Percentiles rank a stretch among this genome's conserved stretches.
Evolutionary conservation across 2,888 invertebrate genomes (phyloP).

Genomic region (Cerastis rubricosa): DNA sequence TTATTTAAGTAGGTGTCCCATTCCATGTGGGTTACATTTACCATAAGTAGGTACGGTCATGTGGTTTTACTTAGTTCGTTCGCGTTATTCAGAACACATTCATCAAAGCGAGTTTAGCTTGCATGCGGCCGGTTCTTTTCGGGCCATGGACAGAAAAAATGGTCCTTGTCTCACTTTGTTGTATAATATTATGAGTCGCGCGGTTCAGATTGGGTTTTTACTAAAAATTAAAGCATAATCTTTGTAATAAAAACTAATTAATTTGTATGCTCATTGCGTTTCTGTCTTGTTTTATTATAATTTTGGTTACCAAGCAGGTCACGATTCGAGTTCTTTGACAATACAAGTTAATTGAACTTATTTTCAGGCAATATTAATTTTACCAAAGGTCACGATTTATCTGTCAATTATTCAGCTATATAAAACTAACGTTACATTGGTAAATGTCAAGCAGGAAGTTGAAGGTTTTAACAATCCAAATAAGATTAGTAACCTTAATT

Average conservation of each 20-base stretch:
- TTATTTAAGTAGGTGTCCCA: neutral
- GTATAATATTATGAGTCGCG: conserved; percentile 49
- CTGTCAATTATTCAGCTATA: conserved; percentile 9
- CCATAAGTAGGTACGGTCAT: conserved; percentile 36
- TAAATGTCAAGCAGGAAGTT: conserved; percentile 5
- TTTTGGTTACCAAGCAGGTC: conserved; percentile 17
- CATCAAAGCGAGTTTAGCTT: conserved; percentile 74
- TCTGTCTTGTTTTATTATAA: conserved; percentile 24
- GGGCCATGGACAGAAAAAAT: conserved; percentile 82
- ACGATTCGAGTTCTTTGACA: conserved; percentile 45
- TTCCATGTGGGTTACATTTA: conserved; percentile 13
- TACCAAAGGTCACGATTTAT: neutral
- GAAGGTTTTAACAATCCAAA: neutral
- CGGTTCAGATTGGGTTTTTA: conserved; percentile 8
- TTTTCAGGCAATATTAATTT: conserved; percentile 27
- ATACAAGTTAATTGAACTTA: conserved; percentile 26
- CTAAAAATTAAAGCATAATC: conserved; percentile 18
- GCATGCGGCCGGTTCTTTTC: conserved; percentile 81
- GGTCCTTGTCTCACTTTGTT: conserved; percentile 74
- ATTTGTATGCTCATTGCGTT: conserved; percentile 25
- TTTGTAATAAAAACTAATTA: conserved; percentile 17
- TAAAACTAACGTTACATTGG: conserved; percentile 4
- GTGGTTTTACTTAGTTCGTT: conserved; percentile 62
- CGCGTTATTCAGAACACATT: conserved; percentile 76
- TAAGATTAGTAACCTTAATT: neutral